Evolutionary conservation across 2,888 invertebrate genomes (phyloP).

Genomic region (Spialia ferax): DNA sequence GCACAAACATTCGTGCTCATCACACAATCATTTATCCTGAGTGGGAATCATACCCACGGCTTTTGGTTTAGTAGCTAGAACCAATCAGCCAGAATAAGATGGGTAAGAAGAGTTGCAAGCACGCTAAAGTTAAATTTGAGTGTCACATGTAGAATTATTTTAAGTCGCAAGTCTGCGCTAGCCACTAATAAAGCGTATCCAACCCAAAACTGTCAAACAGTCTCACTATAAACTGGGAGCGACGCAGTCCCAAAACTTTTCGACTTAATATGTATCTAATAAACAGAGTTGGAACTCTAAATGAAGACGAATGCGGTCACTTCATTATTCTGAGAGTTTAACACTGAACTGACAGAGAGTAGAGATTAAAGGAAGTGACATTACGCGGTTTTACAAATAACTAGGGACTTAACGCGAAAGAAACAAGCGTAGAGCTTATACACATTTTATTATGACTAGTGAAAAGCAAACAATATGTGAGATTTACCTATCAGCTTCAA

Average conservation of each 20-base stretch:
- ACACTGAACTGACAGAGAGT: not conserved
- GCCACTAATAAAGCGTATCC: constrained; percentile 49
- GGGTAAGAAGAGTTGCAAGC: no score
- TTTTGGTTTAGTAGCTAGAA: no score
- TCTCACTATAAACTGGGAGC: constrained; percentile 51
- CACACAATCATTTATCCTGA: no score
- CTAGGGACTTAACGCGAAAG: no score
- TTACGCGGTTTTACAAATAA: no score
- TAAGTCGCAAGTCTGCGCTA: constrained; percentile 35
- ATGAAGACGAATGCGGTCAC: constrained; percentile 81
- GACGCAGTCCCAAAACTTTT: constrained; percentile 54
- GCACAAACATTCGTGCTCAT: no score
- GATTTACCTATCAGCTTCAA: not conserved
- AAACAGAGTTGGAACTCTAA: constrained; percentile 65
- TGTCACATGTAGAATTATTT: not conserved
- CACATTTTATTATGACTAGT: no score
- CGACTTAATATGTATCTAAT: constrained; percentile 70
- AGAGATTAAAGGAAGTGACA: no score
- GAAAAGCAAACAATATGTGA: not conserved
- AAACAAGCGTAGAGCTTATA: no score
- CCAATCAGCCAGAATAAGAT: no score
- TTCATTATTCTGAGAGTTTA: constrained; percentile 74
- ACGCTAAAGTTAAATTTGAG: not conserved
- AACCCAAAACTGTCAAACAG: constrained; percentile 65
- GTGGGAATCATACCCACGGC: no score